Base-by-base conservation (phyloP, 2,113 vertebrate genomes). In the Poecile atricapillus region DNA sequence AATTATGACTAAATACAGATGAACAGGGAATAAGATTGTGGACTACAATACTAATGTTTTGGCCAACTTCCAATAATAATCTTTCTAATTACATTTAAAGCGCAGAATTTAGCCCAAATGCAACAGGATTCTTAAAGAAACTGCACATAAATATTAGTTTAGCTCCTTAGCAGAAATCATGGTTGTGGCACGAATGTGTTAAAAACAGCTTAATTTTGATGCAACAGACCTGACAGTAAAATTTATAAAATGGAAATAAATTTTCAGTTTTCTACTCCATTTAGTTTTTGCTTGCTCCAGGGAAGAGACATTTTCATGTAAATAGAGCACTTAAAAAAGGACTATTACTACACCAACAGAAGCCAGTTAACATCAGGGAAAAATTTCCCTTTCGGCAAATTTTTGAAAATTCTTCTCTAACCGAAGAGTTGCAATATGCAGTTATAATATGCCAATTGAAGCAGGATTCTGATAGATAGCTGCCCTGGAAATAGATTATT, bases 1-100 rank as follows among this genome's bases (percentile, higher is more conserved):
- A 69, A 39, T 7, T 19, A 73, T 25, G 11, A 41, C 41, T 60
- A 60, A 86, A 37, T 11, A 63, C 0, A 0, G 17, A 41, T 13
- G 2, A 82, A 41, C 3, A 43, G 25, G 6, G 25, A 75, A 33
- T 15, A 82, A 71, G 83, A 55, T 7, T 2, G 14, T 19, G 19
- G 46, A 22, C 55, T 69, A 47, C 17, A 62, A 47, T 5, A 56
- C 20, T 4, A 5, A 58, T 13, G 25, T 41, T 89, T 18, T 67
- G 28, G 39, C 21, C 41, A 86, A 33, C 15, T 89, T 87, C 22
- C 35, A 81, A 10, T 27, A 44, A 11, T 18, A 80, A 5, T 52
- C 49, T 59, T 63, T 63, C 15, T 33, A 62, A 91, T 69, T 82
- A 83, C 25, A 37, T 65, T 37, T 58, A 30, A 60, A 50, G 43